These are phyloP conservation scores for Vulpes ferrilata DNA, from an alignment of 2,113 vertebrate genomes.

Conservation along the genomic window DNA sequence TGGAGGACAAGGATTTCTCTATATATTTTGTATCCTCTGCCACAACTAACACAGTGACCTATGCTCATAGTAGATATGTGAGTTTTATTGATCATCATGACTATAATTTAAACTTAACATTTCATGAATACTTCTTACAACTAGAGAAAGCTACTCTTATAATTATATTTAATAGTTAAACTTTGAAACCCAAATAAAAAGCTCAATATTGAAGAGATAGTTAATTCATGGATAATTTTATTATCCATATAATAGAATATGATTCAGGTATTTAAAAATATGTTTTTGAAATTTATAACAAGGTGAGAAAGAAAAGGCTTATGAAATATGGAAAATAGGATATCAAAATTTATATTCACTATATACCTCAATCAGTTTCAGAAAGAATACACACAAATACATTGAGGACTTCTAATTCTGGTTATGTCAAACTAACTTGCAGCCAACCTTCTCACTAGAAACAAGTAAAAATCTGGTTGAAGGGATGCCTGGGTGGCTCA, in stretches of 20 bases:
- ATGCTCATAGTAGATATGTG: background rate
- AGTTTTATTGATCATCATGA: background rate
- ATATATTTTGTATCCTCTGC: background rate
- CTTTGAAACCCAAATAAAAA: background rate
- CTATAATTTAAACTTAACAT: background rate
- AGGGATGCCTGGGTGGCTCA: background rate
- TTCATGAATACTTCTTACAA: background rate
- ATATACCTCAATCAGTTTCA: background rate
- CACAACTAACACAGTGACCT: background rate
- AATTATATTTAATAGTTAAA: constrained; percentile 22
- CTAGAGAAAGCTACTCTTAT: background rate
- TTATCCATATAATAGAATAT: background rate
- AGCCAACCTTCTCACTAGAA: background rate
- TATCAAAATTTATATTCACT: constrained; percentile 8
- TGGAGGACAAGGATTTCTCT: background rate
- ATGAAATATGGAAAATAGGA: background rate
- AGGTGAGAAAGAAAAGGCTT: background rate
- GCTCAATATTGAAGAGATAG: background rate
- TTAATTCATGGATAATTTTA: background rate
- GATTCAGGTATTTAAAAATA: background rate
- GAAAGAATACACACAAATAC: background rate
- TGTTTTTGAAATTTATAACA: constrained; percentile 15
- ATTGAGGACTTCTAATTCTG: background rate
- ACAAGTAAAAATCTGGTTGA: background rate
- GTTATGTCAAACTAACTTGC: background rate